Evolutionary conservation across 2,113 vertebrate genomes (phyloP), one percentile per base, ranked within the genome.

Genomic region (Piprites chloris): DNA sequence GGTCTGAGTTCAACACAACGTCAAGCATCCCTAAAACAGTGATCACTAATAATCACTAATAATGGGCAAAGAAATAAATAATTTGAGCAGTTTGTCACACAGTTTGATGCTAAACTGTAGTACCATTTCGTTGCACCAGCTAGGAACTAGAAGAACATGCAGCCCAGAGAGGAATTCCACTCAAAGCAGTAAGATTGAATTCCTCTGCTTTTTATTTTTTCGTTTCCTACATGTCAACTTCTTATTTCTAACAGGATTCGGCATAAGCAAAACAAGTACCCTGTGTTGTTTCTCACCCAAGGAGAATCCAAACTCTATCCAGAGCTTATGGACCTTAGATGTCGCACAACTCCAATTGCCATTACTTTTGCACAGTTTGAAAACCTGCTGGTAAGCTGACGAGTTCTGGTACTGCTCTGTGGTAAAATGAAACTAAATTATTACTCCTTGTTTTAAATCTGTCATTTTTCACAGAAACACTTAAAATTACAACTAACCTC

Each of bases 281-380:
- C 99, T 41, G 99, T 99, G 97, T 98, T 99, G 58, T 99, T 99
- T 96, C 98, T 99, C 87, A 99, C 99, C 80, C 99, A 99, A 98
- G 99, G 99, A 44, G 98, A 99, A 85, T 98, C 99, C 20, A 95
- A 98, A 2, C 96, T 97, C 82, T 99, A 99, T 53, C 99, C 99
- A 32, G 99, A 99, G 91, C 96, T 99, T 19, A 99, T 99, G 99
- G 99, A 99, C 97, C 98, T 99, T 71, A 97, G 99, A 76, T 99
- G 98, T 96, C 98, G 98, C 91, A 99, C 98, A 83, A 99, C 99
- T 32, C 97, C 99, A 52, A 98, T 99, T 67, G 99, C 99, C 89
- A 99, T 99, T 92, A 99, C 98, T 94, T 99, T 99, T 90, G 99
- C 99, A 83, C 98, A 99, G 95, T 99, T 99, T 96, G 99, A 99